phyloP scores from a whole-genome alignment of 1,140 invertebrate genomes.

The Aphis craccivora region DNA sequence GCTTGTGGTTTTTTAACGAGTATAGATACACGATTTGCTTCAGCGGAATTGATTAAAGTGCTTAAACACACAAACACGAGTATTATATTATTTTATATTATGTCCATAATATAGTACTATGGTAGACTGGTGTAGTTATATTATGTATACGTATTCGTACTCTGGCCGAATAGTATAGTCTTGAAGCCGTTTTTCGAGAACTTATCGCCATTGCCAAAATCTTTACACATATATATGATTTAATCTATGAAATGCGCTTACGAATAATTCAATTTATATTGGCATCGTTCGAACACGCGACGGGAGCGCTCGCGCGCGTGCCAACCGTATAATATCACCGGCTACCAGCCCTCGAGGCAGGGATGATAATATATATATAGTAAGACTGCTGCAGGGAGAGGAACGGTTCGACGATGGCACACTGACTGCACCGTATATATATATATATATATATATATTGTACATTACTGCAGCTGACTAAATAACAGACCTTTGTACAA shows the following conservation, averaged over 20 bases:
- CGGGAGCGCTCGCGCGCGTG: neutral
- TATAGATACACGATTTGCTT: neutral
- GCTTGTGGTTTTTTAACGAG: neutral
- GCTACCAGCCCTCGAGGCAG: neutral
- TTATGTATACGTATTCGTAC: neutral
- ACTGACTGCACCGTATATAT: neutral
- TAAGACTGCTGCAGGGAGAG: neutral
- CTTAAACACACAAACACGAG: neutral
- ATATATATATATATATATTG: no score
- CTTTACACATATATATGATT: neutral
- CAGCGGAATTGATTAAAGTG: neutral
- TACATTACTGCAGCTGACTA: neutral
- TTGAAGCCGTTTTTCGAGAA: neutral
- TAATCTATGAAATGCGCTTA: neutral
- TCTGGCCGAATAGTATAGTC: neutral
- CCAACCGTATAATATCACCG: neutral
- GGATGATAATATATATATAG: neutral
- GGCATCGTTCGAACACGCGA: neutral
- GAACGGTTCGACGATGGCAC: neutral
- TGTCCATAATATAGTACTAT: neutral
- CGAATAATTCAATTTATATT: neutral
- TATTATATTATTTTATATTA: neutral
- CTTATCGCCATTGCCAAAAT: slow-evolving; percentile 7
- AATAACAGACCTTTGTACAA: neutral
- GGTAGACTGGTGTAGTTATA: no score